Evolutionary conservation across 2,797 vertebrate species (phyloP).

Genomic region (Xyrichtys novacula): DNA sequence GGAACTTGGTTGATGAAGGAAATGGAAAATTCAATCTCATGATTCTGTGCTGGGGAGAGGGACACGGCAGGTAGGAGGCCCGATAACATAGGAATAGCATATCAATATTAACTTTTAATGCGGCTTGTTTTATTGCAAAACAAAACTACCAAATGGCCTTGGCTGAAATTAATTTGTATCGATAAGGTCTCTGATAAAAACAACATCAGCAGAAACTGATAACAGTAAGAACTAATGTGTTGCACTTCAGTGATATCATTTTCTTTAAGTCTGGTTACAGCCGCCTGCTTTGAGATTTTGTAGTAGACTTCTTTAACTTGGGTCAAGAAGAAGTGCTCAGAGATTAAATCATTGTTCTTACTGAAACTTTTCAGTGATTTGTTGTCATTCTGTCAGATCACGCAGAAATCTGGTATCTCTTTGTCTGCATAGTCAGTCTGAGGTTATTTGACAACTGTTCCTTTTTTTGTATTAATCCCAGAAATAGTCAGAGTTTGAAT

Average conservation of each 20-base stretch:
- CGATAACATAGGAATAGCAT: too few relatives aligned
- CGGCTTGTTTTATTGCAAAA: not conserved
- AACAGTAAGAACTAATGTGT: too few relatives aligned
- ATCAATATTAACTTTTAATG: not conserved
- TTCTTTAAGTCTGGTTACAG: not conserved
- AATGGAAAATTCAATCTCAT: constrained; percentile 98
- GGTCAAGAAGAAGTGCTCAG: too few relatives aligned
- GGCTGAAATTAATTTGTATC: not conserved
- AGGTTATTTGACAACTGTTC: not conserved
- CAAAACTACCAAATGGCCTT: not conserved
- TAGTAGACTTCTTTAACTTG: too few relatives aligned
- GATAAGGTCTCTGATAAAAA: not conserved
- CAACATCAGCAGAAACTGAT: too few relatives aligned
- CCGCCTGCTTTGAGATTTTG: not conserved
- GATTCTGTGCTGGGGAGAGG: constrained; percentile 98
- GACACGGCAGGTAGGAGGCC: constrained; percentile 93
- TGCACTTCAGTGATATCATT: too few relatives aligned
- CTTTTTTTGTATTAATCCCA: not conserved
- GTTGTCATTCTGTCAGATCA: not conserved
- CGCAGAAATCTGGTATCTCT: not conserved
- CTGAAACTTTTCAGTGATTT: too few relatives aligned
- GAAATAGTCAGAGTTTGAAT: not conserved
- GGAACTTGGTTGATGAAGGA: constrained; percentile 95
- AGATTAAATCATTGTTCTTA: too few relatives aligned
- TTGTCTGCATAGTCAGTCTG: too few relatives aligned